Base-by-base conservation (phyloP, 2,888 invertebrate genomes). In the Labia minor region DNA sequence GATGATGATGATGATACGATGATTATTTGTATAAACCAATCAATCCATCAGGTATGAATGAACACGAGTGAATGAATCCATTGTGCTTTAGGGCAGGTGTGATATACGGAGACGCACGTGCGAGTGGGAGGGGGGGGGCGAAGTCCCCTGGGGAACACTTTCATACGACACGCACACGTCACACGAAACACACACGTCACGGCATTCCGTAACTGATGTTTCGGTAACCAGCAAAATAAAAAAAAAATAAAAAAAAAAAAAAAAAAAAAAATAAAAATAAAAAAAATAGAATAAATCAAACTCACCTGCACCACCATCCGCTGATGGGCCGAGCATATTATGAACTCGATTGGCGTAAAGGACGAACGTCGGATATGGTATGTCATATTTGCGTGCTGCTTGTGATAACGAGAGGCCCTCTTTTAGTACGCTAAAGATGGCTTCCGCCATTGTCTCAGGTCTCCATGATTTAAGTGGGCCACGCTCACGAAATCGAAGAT, bases 391-490 rank as follows among this genome's bases (percentile, higher is more conserved):
- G 73, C 94, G 84, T 19, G 94, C 94, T 0, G 94, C 94, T 77
- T 94, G 93, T 33, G 92, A 92, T 68, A 93, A 80, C 2, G 91
- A 92, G 68, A 93, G 82, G 18, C 93, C 93, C 77, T 94, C 93
- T 77, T 92, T 92, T 71, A 94, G 82, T 68, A 94, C 93, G 74
- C 92, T 91, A 80, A 93, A 92, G 73, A 94, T 94, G 71, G 94
- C 94, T 77, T 93, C 93, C 37, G 93, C 94, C 94, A 94, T 94
- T 68, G 93, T 94, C 78, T 94, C 94, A 1, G 93, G 93, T 65
- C 93, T 83, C 94, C 94, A 94, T 67, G 93, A 93, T 78, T 94
- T 94, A 69, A 94, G 82, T 0, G 94, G 94, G 1, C 94, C 94
- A 68, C 94, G 86, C 79, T 94, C 94, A 64, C 94, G 87, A 82